These are phyloP conservation scores for Hypercompe scribonia DNA, from an alignment of 2,888 invertebrate species.

Conservation along the genomic window DNA sequence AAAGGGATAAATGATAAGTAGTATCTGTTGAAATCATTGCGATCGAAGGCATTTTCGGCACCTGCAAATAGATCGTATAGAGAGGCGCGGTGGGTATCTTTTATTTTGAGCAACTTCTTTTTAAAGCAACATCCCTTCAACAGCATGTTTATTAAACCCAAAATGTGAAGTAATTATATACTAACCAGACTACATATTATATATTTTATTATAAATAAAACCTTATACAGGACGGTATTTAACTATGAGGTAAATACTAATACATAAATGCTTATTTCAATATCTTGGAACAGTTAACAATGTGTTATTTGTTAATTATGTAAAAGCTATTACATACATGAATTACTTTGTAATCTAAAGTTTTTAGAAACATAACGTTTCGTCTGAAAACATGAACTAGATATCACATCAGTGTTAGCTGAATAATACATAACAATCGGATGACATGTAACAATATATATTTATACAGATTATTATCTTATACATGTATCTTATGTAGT, in stretches of 20 bases:
- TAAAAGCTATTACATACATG: conserved; percentile 26
- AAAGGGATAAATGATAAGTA: neutral
- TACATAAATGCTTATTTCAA: conserved; percentile 48
- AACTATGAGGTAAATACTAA: conserved; percentile 39
- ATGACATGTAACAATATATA: conserved; percentile 21
- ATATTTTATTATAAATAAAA: conserved; percentile 53
- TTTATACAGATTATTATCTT: conserved; percentile 10
- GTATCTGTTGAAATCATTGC: neutral
- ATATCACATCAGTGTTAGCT: conserved; percentile 27
- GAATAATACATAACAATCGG: conserved; percentile 23
- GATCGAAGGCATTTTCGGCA: neutral
- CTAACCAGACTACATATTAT: conserved; percentile 1
- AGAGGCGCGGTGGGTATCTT: neutral
- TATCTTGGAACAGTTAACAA: conserved; percentile 39
- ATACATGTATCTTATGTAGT: conserved; percentile 1
- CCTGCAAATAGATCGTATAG: neutral
- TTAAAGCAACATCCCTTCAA: neutral
- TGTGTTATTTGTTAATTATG: conserved; percentile 34
- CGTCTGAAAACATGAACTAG: conserved; percentile 15
- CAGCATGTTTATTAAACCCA: neutral
- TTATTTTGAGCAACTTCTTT: too few relatives aligned
- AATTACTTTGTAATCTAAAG: conserved; percentile 30
- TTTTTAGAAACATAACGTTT: conserved; percentile 12
- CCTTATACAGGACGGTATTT: conserved; percentile 44
- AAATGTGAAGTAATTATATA: neutral